Base-by-base conservation (phyloP, 2,113 vertebrate genomes). In the Suncus etruscus region DNA sequence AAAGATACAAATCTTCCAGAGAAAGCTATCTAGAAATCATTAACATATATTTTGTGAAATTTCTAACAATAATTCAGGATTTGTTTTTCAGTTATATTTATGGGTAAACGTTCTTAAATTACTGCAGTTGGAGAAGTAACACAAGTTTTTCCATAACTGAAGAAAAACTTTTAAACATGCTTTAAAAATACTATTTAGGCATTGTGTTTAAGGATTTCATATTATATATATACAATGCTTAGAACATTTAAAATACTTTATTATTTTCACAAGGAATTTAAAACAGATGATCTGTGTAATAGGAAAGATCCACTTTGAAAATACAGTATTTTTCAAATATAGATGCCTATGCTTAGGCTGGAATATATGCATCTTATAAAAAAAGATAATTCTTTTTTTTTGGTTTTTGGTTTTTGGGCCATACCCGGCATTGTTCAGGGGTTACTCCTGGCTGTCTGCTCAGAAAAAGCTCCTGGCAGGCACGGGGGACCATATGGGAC, bases 221-320 rank as follows among this genome's bases (percentile, higher is more conserved):
- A 86, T 82, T 95, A 85, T 87, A 84, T 45, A 39, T 87, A 84
- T 45, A 48, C 32, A 61, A 54, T 39, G 31, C 29, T 75, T 47
- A 70, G 87, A 89, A 45, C n/a, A 10, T 74, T 92, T 72, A 87
- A 90, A 73, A 87, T 65, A 83, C 73, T 75, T 91, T 90, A 86
- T 76, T 94, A 84, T 92, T 91, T 96, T 92, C 87, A 79, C 48
- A 91, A 61, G 92, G 63, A 81, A 87, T 77, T 95, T 87, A 88
- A 90, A 92, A 76, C 68, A 95, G 65, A 93, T 87, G 58, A 91
- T 80, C 87, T 66, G 20, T 63, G 11, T 73, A 80, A 4, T 45
- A 88, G 22, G 86, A 78, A 68, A 72, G 9, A 75, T 29, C 50
- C 12, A 54, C 39, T 94, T 54, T 82, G 6, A 85, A 92, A 89